Conservation (phyloP, 2,888 invertebrate species). For the Nasonia oneida region DNA sequence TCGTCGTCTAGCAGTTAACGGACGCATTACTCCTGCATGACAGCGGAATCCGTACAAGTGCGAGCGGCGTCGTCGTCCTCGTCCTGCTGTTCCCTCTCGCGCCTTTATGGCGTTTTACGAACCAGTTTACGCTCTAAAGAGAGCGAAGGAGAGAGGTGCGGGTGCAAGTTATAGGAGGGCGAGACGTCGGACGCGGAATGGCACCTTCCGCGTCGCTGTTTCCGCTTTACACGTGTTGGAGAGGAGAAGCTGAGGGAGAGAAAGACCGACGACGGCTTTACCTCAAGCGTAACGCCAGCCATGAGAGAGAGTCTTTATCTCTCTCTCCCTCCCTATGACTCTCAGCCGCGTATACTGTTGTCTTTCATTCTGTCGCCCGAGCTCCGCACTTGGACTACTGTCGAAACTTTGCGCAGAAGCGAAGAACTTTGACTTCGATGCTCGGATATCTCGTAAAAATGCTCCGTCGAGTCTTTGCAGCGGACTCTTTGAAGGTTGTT, state of each 20-base stretch:
- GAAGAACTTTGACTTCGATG: conserved; percentile 5
- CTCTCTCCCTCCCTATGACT: not conserved
- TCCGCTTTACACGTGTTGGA: conserved; percentile 48
- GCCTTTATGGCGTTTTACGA: conserved; percentile 51
- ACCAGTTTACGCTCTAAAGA: conserved; percentile 50
- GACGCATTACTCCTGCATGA: conserved; percentile 50
- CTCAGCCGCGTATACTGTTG: not conserved
- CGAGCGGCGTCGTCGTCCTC: conserved; percentile 27
- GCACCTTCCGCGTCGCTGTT: conserved; percentile 51
- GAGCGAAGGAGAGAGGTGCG: not conserved
- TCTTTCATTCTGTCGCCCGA: not conserved
- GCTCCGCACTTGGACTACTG: not conserved
- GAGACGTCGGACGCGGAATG: conserved; percentile 43
- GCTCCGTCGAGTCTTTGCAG: not conserved
- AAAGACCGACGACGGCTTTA: not conserved
- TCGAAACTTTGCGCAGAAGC: not conserved
- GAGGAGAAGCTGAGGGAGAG: not conserved
- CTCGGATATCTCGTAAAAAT: not conserved
- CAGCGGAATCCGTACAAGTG: conserved; percentile 55
- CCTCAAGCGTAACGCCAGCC: conserved; percentile 30
- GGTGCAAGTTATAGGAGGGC: conserved; percentile 14
- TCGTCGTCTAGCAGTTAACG: conserved; percentile 44
- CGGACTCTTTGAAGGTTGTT: not conserved
- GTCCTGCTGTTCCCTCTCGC: not conserved
- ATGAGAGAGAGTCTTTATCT: conserved; percentile 16